Base-by-base conservation (phyloP, 2,797 vertebrate species). In the Taeniopygia guttata region DNA sequence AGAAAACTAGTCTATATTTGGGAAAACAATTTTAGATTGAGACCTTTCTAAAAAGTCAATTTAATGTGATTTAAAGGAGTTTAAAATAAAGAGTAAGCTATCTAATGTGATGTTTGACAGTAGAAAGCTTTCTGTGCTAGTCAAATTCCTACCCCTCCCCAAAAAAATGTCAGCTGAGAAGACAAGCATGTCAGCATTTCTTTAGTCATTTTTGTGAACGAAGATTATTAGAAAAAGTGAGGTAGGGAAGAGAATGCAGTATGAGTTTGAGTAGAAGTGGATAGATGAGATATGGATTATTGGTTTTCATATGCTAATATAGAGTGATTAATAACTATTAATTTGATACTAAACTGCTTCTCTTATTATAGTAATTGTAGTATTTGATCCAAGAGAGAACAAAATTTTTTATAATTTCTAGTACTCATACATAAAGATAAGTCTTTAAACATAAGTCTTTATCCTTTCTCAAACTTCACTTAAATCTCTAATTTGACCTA, bases 91-190 rank as follows among this genome's bases (percentile, higher is more conserved):
- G 7, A 70, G 8, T 29, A 66, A 76, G 12, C 3, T 40, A 32
- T 10, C 16, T 52, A 66, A 80, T 46, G 5, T 12, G 36, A 51
- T 45, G 6, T 49, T 45, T 54, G 20, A 58, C 40, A 82, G 30
- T 3, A 73, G 43, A 89, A 79, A 79, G 7, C 4, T 80, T 69
- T 62, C 48, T 69, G 4, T 58, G 36, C 56, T 48, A 26, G 32
- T 40, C 9, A 51, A 62, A 85, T 59, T 13, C 9, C 4, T 3
- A 16, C 6, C 22, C 2, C 4, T 1, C 4, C 5, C 8, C 4
- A 5, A 15, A 42, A 52, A 42, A 6, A 19, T 40, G 40, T n/a
- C 52, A 81, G 0, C 40, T 17, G n/a, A 67, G 45, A 83, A 87
- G 54, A 59, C 7, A 87, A 75, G 3, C 6, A 56, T 19, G 8